A percentile compares a stretch with the other conserved stretches of the same genome.
Evolutionary conservation across 2,888 invertebrate genomes (phyloP).

Genomic region (Conomelus anceps): DNA sequence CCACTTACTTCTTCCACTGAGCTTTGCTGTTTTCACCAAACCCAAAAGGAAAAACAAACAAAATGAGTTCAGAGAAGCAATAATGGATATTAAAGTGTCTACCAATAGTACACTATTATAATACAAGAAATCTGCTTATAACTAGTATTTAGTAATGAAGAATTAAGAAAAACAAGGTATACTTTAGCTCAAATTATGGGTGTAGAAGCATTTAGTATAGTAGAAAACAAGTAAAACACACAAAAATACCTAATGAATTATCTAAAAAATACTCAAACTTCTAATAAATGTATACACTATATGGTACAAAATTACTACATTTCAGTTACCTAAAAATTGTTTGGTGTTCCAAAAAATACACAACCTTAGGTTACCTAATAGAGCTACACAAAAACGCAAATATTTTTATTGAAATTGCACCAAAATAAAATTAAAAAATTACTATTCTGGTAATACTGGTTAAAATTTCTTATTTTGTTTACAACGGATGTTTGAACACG

Average conservation of each 20-base stretch:
- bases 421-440: too few species aligned
- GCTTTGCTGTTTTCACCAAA: conserved; percentile 64
- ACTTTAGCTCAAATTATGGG: background rate
- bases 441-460: too few species aligned
- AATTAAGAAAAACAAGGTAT: background rate
- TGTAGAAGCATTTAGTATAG: background rate
- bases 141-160: background rate
- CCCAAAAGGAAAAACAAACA: conserved; percentile 44
- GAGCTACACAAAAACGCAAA: too few species aligned
- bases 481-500: too few species aligned
- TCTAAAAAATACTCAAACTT: background rate
- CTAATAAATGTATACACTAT: background rate
- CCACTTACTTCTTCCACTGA: conserved; percentile 93
- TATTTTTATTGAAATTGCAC: too few species aligned
- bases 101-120: background rate
- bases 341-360: too few species aligned
- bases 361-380: too few species aligned
- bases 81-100: background rate
- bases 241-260: conserved; percentile 4
- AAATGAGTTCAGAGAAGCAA: conserved; percentile 29
- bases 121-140: background rate
- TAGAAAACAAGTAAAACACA: too few species aligned
- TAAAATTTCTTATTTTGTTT: too few species aligned
- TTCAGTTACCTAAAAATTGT: too few species aligned
- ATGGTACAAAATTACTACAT: background rate